Evolutionary conservation across 1,140 invertebrate genomes (phyloP).

Genomic region (Saccostrea glomerata): DNA sequence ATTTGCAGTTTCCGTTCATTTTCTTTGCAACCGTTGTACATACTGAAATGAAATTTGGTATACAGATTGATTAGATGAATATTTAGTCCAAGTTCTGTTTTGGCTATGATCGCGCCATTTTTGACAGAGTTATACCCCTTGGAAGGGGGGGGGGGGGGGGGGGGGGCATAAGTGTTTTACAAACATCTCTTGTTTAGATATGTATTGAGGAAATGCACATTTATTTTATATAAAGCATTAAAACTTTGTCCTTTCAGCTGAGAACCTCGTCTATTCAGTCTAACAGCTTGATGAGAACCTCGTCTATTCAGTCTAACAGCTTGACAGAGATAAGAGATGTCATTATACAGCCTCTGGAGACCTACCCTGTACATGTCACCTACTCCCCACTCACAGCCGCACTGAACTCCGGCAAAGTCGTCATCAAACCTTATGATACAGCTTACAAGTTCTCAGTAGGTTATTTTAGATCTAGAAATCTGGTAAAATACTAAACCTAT

Average conservation of each 20-base stretch:
- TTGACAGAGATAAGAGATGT: slow-evolving; percentile 8
- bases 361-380: not conserved
- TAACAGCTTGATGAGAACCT: slow-evolving; percentile 3
- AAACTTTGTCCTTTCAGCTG: not conserved
- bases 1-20: too few relatives aligned
- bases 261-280: slow-evolving; percentile 11
- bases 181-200: too few relatives aligned
- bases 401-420: slow-evolving; percentile 1
- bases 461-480: not conserved
- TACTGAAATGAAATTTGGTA: too few relatives aligned
- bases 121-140: too few relatives aligned
- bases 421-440: slow-evolving; percentile 32
- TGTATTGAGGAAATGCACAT: not conserved
- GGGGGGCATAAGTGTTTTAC: too few relatives aligned
- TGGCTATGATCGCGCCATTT: too few relatives aligned
- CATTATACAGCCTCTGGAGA: slow-evolving; percentile 13
- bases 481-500: too few relatives aligned
- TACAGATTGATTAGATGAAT: too few relatives aligned
- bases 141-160: too few relatives aligned
- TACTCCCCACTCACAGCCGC: not conserved
- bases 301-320: slow-evolving; percentile 21
- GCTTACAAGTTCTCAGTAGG: slow-evolving; percentile 17
- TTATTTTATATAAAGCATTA: not conserved
- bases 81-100: too few relatives aligned
- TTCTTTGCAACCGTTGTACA: too few relatives aligned